Conservation (phyloP, 2,888 invertebrate genomes). For the Helicoverpa assulta region DNA sequence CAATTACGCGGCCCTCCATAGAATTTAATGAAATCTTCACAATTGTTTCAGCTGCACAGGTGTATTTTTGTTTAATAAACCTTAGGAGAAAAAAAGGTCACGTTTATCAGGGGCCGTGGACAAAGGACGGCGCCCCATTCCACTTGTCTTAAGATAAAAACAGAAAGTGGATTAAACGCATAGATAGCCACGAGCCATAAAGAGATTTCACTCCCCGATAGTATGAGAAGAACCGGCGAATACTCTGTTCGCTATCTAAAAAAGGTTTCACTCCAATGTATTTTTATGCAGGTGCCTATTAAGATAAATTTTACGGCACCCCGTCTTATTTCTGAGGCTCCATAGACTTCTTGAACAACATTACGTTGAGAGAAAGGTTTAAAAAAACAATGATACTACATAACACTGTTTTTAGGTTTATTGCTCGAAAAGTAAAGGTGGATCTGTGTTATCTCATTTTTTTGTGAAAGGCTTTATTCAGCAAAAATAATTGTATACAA, state of each 20-base stretch:
- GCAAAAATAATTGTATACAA: neutral
- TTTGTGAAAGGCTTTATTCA: neutral
- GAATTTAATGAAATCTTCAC: constrained; percentile 80
- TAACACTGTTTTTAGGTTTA: constrained; percentile 12
- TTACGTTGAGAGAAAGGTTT: constrained; percentile 47
- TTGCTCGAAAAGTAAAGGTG: constrained; percentile 3
- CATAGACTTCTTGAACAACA: constrained; percentile 46
- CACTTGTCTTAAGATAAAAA: constrained; percentile 83
- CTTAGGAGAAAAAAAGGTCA: constrained; percentile 77
- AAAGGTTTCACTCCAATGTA: constrained; percentile 69
- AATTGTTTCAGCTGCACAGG: constrained; percentile 79
- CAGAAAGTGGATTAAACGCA: constrained; percentile 87
- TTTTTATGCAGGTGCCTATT: constrained; percentile 71
- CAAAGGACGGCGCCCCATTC: constrained; percentile 81
- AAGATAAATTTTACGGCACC: constrained; percentile 69
- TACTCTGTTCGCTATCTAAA: constrained; percentile 66
- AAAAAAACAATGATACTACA: constrained; percentile 32
- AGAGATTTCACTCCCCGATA: constrained; percentile 65
- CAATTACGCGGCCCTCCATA: constrained; percentile 76
- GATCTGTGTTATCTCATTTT: neutral
- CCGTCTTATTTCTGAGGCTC: constrained; percentile 60
- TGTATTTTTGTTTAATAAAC: constrained; percentile 84
- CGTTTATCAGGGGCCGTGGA: constrained; percentile 79
- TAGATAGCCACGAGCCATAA: constrained; percentile 77
- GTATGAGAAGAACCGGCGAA: constrained; percentile 59